Percentiles rank a stretch among this genome's conserved stretches.
These are phyloP conservation scores for Syrphus vitripennis DNA, from an alignment of 2,888 invertebrate genomes.

Conservation along the genomic window DNA sequence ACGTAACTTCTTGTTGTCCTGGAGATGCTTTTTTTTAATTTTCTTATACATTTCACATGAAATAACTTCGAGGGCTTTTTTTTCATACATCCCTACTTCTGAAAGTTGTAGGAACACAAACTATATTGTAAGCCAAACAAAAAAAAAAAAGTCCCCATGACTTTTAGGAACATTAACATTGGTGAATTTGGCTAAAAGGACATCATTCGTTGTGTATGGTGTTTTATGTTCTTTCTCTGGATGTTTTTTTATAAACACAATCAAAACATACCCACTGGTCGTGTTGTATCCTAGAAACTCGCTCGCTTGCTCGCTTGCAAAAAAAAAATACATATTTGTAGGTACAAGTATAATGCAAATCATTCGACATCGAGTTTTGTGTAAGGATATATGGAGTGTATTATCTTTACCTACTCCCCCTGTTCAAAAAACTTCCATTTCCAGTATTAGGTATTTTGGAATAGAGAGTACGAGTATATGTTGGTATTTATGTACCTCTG, in stretches of 20 bases:
- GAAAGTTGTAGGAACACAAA: constrained; percentile 15
- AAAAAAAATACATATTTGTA: background rate
- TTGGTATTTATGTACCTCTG: constrained; percentile 55
- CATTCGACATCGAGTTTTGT: constrained; percentile 53
- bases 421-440: background rate
- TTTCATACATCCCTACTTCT: background rate
- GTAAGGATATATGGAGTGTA: constrained; percentile 16
- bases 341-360: constrained; percentile 27
- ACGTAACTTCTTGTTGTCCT: constrained; percentile 14
- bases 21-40: constrained; percentile 16
- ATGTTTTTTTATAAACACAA: constrained; percentile 43
- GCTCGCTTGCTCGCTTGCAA: too few relatives aligned
- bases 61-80: background rate
- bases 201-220: constrained; percentile 36
- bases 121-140: background rate
- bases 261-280: constrained; percentile 64
- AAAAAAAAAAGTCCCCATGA: background rate
- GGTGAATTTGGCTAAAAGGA: constrained; percentile 45
- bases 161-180: constrained; percentile 44
- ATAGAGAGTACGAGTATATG: background rate
- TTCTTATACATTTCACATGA: constrained; percentile 5
- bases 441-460: background rate
- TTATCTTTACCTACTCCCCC: background rate
- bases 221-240: background rate
- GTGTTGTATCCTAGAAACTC: constrained; percentile 52